A percentile compares a stretch with the other conserved stretches of the same genome.
Conservation (phyloP, 2,113 vertebrate species). For the Entelurus aequoreus region DNA sequence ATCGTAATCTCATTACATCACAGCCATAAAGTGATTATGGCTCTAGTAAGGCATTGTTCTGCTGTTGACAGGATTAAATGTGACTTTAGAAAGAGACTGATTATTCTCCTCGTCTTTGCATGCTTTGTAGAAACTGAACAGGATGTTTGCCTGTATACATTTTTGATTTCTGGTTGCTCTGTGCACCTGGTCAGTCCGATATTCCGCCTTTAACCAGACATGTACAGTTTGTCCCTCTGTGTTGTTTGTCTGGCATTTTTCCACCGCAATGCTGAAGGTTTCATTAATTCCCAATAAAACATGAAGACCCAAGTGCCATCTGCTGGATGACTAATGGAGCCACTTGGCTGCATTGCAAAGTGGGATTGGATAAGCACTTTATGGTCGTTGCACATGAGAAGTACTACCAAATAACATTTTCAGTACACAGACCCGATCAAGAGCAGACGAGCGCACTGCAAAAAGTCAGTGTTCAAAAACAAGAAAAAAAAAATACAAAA, state of each 20-base stretch:
- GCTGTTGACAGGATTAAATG: conserved; percentile 66
- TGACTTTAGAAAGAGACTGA: conserved; percentile 34
- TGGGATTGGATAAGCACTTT: too few species aligned
- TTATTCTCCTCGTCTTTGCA: conserved; percentile 38
- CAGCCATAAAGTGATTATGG: conserved; percentile 65
- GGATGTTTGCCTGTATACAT: conserved; percentile 5
- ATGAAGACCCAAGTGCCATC: too few species aligned
- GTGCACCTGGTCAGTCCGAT: not conserved
- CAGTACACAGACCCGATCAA: too few species aligned
- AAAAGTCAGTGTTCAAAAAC: too few species aligned
- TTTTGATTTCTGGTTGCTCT: not conserved
- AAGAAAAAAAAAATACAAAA: too few species aligned
- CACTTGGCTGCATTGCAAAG: too few species aligned
- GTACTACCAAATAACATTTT: too few species aligned
- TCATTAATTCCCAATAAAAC: too few species aligned
- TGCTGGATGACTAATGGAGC: too few species aligned
- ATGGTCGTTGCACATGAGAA: too few species aligned
- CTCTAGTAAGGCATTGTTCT: conserved; percentile 61
- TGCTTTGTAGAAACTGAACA: conserved; percentile 46
- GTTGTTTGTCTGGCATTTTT: not conserved
- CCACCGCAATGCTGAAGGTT: too few species aligned
- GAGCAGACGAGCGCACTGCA: too few species aligned
- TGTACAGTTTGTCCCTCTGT: not conserved
- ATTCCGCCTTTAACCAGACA: not conserved
- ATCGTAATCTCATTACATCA: conserved; percentile 66